Percentiles rank a stretch among this genome's conserved stretches.
These are phyloP conservation scores for Nymphalis c-album DNA, from an alignment of 2,888 invertebrate species.

Conservation along the genomic window DNA sequence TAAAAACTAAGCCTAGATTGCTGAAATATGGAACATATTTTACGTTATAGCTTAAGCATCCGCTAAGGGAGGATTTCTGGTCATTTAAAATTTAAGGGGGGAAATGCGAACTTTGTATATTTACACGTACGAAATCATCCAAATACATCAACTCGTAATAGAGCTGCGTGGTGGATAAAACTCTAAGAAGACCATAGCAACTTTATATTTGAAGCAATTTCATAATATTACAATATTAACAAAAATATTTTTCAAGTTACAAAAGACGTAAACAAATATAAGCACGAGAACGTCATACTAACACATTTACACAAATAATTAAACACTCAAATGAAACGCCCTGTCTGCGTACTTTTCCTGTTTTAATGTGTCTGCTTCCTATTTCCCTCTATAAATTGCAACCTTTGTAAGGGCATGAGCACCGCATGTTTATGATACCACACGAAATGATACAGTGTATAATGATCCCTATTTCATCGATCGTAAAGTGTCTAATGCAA, in stretches of 20 bases:
- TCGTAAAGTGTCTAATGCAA: background rate
- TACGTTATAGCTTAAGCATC: too few species aligned
- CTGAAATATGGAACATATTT: too few species aligned
- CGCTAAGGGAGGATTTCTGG: too few species aligned
- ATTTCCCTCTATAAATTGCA: slow-evolving; percentile 41
- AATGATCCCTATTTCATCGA: background rate
- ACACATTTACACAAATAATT: slow-evolving; percentile 28
- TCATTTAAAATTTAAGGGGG: too few species aligned
- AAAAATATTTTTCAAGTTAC: background rate
- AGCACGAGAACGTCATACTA: background rate
- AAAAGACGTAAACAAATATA: background rate
- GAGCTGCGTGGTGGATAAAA: too few species aligned
- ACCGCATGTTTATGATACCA: slow-evolving; percentile 40
- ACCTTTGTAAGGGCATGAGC: slow-evolving; percentile 41
- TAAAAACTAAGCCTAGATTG: too few species aligned
- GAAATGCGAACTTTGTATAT: too few species aligned
- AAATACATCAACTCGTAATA: too few species aligned
- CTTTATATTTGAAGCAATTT: too few species aligned
- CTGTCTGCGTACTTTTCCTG: slow-evolving; percentile 31
- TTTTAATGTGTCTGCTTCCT: slow-evolving; percentile 35
- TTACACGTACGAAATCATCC: too few species aligned
- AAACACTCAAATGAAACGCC: slow-evolving; percentile 41
- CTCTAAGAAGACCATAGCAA: too few species aligned
- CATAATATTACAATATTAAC: too few species aligned
- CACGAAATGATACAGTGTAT: background rate